These are phyloP conservation scores for Drosophila lowei DNA, from an alignment of 1,140 invertebrate genomes.

Conservation along the genomic window DNA sequence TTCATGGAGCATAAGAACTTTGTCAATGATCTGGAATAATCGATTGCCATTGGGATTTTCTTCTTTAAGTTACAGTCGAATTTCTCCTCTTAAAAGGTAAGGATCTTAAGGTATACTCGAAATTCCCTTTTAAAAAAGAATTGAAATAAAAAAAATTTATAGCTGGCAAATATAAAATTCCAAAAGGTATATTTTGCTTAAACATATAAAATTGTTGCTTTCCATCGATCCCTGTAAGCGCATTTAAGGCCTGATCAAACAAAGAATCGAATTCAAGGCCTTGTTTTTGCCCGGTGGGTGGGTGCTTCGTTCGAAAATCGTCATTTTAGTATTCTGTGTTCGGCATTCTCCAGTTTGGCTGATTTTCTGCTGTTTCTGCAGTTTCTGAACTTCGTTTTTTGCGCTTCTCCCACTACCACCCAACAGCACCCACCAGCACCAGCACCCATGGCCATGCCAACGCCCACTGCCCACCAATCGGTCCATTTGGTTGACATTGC, in stretches of 20 bases:
- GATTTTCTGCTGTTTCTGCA: slow-evolving; percentile 79
- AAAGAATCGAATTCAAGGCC: slow-evolving; percentile 19
- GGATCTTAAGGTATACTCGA: no score
- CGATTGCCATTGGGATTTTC: no score
- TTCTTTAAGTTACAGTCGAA: no score
- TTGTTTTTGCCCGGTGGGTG: slow-evolving; percentile 58
- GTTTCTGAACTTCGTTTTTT: slow-evolving; percentile 51
- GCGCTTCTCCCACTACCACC: not conserved
- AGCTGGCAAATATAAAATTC: no score
- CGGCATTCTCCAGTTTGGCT: slow-evolving; percentile 65
- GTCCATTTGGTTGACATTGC: slow-evolving; percentile 78
- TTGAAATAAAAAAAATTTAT: no score
- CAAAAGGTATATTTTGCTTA: no score
- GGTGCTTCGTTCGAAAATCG: slow-evolving; percentile 72
- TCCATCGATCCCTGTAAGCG: slow-evolving; percentile 23
- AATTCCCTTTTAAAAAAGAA: no score
- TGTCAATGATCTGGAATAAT: no score
- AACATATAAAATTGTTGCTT: not conserved
- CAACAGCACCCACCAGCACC: slow-evolving; percentile 5
- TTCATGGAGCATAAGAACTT: not conserved
- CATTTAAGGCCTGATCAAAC: slow-evolving; percentile 17
- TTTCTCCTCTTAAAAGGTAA: no score
- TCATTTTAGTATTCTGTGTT: slow-evolving; percentile 74
- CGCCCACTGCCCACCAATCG: slow-evolving; percentile 27
- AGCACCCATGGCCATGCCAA: not conserved